phyloP scores from a whole-genome alignment of 2,113 vertebrate genomes.

The Copsychus sechellarum region DNA sequence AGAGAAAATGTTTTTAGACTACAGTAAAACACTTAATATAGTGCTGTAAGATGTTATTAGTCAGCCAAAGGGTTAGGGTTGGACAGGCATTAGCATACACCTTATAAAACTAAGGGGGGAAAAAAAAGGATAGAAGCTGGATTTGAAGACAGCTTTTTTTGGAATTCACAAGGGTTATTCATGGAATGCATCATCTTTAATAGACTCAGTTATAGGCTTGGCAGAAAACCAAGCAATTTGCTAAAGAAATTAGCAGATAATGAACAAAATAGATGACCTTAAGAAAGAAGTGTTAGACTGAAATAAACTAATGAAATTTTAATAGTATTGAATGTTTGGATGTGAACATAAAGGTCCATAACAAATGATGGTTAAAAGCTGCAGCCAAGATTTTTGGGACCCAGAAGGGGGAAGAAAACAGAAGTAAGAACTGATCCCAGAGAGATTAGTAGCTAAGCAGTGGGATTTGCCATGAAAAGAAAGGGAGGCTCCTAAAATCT shows the following conservation, averaged over 20 bases:
- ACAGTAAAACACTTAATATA: constrained; percentile 12
- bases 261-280: neutral
- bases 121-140: neutral
- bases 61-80: neutral
- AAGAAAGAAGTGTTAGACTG: neutral
- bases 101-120: neutral
- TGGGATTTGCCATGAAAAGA: neutral
- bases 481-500: neutral
- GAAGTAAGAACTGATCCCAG: neutral
- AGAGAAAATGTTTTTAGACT: neutral
- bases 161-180: neutral
- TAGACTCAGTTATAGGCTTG: neutral
- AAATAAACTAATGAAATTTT: constrained; percentile 4
- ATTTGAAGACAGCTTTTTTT: neutral
- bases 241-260: constrained; percentile 13
- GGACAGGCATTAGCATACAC: neutral
- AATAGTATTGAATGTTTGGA: neutral
- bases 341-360: neutral
- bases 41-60: neutral
- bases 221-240: neutral
- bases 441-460: neutral
- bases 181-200: neutral
- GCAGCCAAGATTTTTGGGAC: neutral
- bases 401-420: neutral
- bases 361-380: neutral